Base-by-base conservation (phyloP, 2,888 invertebrate species). In the Abscondita cerata region DNA sequence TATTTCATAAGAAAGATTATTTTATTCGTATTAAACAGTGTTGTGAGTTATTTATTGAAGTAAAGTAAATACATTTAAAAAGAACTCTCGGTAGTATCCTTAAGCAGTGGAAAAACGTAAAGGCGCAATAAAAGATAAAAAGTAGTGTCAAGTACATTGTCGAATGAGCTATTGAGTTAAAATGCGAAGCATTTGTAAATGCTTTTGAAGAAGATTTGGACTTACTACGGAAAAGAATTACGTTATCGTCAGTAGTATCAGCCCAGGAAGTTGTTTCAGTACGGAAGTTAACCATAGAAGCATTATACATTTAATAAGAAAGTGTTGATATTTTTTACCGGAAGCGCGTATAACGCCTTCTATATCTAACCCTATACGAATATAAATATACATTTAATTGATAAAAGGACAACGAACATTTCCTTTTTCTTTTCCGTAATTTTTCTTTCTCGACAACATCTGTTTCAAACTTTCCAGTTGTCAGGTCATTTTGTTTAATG, bases 181-280 rank as follows among this genome's bases (percentile, higher is more conserved):
- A 65, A 67, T 62, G 66, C 67, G 67, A 69, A 68, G 66, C 66
- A 70, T 71, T 59, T 59, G 53, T 61, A 69, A 70, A 68, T 68
- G 72, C 72, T 72, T 73, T 72, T 72, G 70, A 70, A 70, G 70
- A 64, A 70, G 68, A 67, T 69, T 68, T 65, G 64, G 68, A 69
- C 70, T 67, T 65, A 64, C 68, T 66, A 64, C 69, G 72, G 70
- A 72, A 71, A 73, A 72, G 74, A 74, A 73, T 74, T 73, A 71
- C 71, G 73, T 73, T 74, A 73, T 75, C 72, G 71, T 71, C 71
- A 70, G 71, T 71, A 73, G 69, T 73, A 69, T 65, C 66, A 73
- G 71, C 66, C 72, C 68, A 51, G 67, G 66, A 64, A 69, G 54
- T 63, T 61, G 61, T 63, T 41, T 41, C 2, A 18, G 18, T 61